Conservation (phyloP, 1,140 invertebrate genomes). For the Onthophagus taurus region DNA sequence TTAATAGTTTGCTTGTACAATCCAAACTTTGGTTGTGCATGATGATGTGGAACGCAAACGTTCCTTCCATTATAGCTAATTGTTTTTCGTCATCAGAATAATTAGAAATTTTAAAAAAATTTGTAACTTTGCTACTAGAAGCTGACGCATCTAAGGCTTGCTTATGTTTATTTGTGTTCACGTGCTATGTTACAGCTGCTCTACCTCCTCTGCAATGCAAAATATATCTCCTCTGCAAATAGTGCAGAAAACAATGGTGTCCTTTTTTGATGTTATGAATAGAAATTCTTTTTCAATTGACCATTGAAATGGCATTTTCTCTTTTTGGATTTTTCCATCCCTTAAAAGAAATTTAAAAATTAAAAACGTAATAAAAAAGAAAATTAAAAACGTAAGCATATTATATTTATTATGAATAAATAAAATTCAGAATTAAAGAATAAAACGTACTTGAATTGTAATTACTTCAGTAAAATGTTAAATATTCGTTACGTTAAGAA, state of each 20-base stretch:
- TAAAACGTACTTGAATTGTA: slow-evolving; percentile 1
- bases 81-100: slow-evolving; percentile 18
- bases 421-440: slow-evolving; percentile 11
- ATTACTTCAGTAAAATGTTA: no score
- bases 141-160: slow-evolving; percentile 9
- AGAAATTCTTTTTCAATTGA: slow-evolving; percentile 17
- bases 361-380: slow-evolving; percentile 9
- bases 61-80: slow-evolving; percentile 16
- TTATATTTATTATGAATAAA: slow-evolving; percentile 15
- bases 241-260: slow-evolving; percentile 16
- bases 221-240: slow-evolving; percentile 17
- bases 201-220: slow-evolving; percentile 14
- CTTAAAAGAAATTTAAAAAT: slow-evolving; percentile 15
- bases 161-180: slow-evolving; percentile 15
- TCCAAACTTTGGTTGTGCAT: slow-evolving; percentile 10
- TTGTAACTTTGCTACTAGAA: slow-evolving; percentile 13
- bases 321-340: slow-evolving; percentile 7
- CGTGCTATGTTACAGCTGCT: slow-evolving; percentile 12
- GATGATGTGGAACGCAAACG: slow-evolving; percentile 1
- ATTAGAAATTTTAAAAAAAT: slow-evolving; percentile 13
- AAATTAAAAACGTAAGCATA: slow-evolving; percentile 12
- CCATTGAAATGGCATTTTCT: slow-evolving; percentile 16
- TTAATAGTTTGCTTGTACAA: slow-evolving; percentile 14
- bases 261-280: slow-evolving; percentile 15
- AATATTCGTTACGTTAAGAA: no score